phyloP scores from a whole-genome alignment of 2,888 invertebrate species.

The Baronia brevicornis region DNA sequence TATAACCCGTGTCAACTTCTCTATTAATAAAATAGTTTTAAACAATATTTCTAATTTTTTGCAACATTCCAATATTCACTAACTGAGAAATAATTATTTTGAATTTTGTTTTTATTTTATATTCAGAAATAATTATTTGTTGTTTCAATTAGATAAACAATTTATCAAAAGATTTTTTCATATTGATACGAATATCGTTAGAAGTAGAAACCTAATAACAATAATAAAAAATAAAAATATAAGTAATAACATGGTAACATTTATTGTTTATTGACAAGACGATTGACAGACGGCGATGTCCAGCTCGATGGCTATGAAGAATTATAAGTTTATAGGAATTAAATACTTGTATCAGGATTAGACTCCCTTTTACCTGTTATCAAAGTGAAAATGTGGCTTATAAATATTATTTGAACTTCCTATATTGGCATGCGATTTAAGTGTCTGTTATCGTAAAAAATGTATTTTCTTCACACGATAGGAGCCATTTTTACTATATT shows the following conservation, averaged over 20 bases:
- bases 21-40: no score
- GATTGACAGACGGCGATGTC: constrained; percentile 69
- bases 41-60: no score
- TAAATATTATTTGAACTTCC: constrained; percentile 53
- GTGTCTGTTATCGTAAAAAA: constrained; percentile 55
- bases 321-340: constrained; percentile 51
- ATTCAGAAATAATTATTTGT: no score
- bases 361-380: constrained; percentile 44
- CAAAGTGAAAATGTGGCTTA: constrained; percentile 64
- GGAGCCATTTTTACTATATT: constrained; percentile 75
- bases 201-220: background rate
- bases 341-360: constrained; percentile 50
- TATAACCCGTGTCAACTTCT: no score
- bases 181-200: no score
- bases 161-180: no score
- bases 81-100: no score
- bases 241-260: constrained; percentile 39
- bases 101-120: no score
- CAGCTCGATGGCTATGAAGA: constrained; percentile 55
- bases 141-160: no score
- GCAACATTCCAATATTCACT: no score
- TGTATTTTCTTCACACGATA: constrained; percentile 66
- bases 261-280: constrained; percentile 72
- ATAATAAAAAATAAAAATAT: background rate
- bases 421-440: constrained; percentile 45